Evolutionary conservation across 2,797 vertebrate genomes (phyloP).

Genomic region (Graptemys geographica): DNA sequence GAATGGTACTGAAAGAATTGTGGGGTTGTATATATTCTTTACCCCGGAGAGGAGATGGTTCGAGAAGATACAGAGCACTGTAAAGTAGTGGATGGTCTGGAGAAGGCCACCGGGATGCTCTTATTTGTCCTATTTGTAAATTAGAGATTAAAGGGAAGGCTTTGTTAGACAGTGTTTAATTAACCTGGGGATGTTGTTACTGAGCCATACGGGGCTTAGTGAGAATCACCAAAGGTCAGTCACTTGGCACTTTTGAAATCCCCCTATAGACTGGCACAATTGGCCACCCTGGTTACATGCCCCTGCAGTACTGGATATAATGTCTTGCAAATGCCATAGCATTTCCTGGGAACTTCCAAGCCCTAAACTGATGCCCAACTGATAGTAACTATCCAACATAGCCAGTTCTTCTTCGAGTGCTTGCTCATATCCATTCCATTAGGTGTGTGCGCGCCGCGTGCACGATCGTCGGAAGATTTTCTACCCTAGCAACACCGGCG

Average conservation of each 20-base stretch:
- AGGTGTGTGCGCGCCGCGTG: too few relatives aligned
- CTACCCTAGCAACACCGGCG: too few relatives aligned
- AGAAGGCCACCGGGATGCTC: neutral
- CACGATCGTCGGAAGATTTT: too few relatives aligned
- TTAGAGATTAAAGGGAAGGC: neutral
- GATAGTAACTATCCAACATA: neutral
- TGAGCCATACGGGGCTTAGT: neutral
- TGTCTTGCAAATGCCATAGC: neutral
- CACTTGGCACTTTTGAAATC: neutral
- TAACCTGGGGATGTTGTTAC: neutral
- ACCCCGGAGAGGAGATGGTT: neutral
- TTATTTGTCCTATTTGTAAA: neutral
- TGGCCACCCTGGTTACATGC: accelerated
- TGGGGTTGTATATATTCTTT: neutral
- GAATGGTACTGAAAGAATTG: neutral
- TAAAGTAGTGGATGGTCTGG: neutral
- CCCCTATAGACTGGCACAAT: accelerated
- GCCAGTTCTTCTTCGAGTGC: too few relatives aligned
- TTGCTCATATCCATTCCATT: too few relatives aligned
- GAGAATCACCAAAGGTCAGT: neutral
- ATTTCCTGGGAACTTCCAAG: neutral
- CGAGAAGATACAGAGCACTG: neutral
- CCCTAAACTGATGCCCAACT: accelerated
- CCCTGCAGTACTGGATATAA: neutral
- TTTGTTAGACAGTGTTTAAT: neutral